Evolutionary conservation across 2,888 invertebrate genomes (phyloP).

Genomic region (Fabriciana adippe): DNA sequence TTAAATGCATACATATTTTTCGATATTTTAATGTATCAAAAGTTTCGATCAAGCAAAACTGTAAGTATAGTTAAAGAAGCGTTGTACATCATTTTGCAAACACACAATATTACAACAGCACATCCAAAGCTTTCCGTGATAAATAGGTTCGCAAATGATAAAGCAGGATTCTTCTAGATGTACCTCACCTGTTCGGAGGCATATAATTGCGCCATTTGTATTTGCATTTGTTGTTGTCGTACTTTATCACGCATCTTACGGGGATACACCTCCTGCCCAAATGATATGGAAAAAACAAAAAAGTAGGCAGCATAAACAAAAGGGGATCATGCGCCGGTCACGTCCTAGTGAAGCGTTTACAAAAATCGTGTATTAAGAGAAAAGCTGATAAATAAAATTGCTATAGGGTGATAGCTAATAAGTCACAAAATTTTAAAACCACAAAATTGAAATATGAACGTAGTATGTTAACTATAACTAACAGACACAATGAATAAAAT

Average conservation of each 20-base stretch:
- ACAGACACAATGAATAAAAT: constrained; percentile 69
- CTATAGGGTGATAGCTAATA: constrained; percentile 53
- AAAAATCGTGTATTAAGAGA: constrained; percentile 47
- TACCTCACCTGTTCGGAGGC: constrained; percentile 81
- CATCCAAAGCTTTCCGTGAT: constrained; percentile 77
- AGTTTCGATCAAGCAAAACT: constrained; percentile 50
- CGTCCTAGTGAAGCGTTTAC: constrained; percentile 63
- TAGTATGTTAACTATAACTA: constrained; percentile 70
- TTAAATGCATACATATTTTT: constrained; percentile 24
- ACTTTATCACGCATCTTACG: constrained; percentile 92
- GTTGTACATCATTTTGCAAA: constrained; percentile 51
- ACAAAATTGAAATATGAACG: constrained; percentile 53
- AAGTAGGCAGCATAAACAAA: constrained; percentile 81
- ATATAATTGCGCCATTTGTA: constrained; percentile 82
- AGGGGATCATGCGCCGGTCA: constrained; percentile 74
- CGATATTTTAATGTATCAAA: constrained; percentile 3
- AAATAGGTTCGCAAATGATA: constrained; percentile 50
- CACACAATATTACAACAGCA: constrained; percentile 70
- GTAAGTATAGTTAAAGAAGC: constrained; percentile 64
- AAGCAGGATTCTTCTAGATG: constrained; percentile 75
- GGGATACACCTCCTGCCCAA: constrained; percentile 89
- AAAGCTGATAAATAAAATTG: constrained; percentile 54
- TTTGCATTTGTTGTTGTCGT: constrained; percentile 85
- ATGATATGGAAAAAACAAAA: constrained; percentile 82
- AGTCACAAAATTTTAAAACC: constrained; percentile 54